Evolutionary conservation across 2,113 vertebrate species (phyloP).

Genomic region (Etia nguti): DNA sequence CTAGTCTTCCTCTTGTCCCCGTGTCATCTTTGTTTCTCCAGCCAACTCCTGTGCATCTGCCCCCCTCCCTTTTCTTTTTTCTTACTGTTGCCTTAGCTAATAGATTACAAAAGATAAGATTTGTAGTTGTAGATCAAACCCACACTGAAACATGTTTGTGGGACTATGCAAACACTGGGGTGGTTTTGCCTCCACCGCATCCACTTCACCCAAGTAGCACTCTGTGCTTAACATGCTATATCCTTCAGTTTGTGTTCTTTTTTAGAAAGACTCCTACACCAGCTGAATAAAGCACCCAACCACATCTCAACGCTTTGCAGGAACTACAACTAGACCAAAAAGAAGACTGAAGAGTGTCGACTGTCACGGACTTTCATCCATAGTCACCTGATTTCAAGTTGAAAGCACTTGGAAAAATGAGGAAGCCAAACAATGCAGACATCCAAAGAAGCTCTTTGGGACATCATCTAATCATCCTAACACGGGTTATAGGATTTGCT

Average conservation of each 20-base stretch:
- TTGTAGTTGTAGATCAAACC: neutral
- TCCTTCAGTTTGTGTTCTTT: neutral
- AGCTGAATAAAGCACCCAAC: neutral
- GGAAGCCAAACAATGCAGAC: neutral
- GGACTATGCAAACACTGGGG: no score
- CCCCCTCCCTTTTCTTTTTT: neutral
- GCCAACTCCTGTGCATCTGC: neutral
- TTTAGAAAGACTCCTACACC: neutral
- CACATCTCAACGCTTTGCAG: neutral
- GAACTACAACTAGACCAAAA: neutral
- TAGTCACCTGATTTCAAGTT: neutral
- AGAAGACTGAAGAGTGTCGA: neutral
- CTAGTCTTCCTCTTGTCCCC: neutral
- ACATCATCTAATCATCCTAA: neutral
- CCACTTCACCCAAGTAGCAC: neutral
- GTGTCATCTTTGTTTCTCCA: neutral
- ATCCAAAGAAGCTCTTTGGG: neutral
- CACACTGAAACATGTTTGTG: neutral
- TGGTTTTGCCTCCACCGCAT: neutral
- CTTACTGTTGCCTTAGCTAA: neutral
- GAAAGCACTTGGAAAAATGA: neutral
- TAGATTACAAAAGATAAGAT: neutral
- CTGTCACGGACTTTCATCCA: accelerated
- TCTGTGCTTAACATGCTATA: neutral
- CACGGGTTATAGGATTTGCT: neutral